Evolutionary conservation across 2,113 vertebrate genomes (phyloP), one percentile per base, ranked within the genome.

Genomic region (Calypte anna): DNA sequence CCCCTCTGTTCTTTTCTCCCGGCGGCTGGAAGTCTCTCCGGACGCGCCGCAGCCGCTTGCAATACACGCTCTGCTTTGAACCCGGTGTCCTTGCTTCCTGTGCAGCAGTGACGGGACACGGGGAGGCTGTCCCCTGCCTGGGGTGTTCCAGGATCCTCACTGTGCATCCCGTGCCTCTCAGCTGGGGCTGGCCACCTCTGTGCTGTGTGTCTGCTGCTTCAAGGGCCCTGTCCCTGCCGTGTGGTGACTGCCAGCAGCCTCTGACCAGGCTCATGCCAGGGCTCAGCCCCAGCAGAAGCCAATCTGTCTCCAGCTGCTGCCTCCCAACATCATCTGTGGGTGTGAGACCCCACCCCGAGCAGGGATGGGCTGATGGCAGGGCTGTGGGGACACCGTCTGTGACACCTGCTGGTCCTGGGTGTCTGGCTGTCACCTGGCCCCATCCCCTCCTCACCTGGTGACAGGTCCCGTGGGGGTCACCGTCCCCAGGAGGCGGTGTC

Each of bases 21-120:
- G 30, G 93, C 38, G 91, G 95, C 91, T 95, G 93, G 79, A 91
- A 91, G 94, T 86, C 93, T 82, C 46, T 79, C 59, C 1, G 44
- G 93, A 74, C 3, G 7, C 1, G 54, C 90, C 7, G 16, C 91
- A 90, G 95, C 95, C 75, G 79, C 94, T 95, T 96, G 96, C 96
- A 97, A 96, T 96, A 97, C 95, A 97, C 10, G 88, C 95, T 97
- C 93, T 96, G 95, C 95, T 97, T 97, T 96, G 48, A 96, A 86
- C 90, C 59, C 27, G 0, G 91, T 97, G 91, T 96, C 85, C 70
- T 86, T 93, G 90, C 95, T 93, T 97, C 19, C 75, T 96, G 95
- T 9, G 63, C 95, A 90, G 94, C 58, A 69, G 90, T 0, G 0
- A n/a, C 0, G 7, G 90, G 75, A 73, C 0, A 0, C 0, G 2